A percentile compares a stretch with the other conserved stretches of the same genome.
phyloP scores from a whole-genome alignment of 2,888 invertebrate species.

The Acanthopleura granulata region DNA sequence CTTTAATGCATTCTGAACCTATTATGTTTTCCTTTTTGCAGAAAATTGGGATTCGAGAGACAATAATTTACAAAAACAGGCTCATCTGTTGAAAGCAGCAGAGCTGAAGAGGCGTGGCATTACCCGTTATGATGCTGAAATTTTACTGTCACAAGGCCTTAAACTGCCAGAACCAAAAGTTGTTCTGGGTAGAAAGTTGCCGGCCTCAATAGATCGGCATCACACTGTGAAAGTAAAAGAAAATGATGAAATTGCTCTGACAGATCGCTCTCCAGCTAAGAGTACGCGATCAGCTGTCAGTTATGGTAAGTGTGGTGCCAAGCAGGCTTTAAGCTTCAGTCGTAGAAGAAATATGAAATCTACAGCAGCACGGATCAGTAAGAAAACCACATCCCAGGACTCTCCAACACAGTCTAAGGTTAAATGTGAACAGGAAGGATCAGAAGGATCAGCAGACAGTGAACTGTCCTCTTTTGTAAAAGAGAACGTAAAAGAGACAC shows the following conservation, averaged over 20 bases:
- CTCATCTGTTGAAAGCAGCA: conserved; percentile 60
- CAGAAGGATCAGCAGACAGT: neutral
- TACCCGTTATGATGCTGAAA: conserved; percentile 67
- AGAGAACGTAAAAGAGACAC: neutral
- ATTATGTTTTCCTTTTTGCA: conserved; percentile 26
- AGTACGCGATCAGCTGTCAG: conserved; percentile 8
- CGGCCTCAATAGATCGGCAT: conserved; percentile 20
- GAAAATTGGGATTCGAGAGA: conserved; percentile 64
- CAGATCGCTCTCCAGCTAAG: conserved; percentile 8
- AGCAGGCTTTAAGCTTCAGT: neutral
- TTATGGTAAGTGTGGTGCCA: neutral
- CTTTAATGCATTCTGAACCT: neutral
- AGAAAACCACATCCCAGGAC: neutral
- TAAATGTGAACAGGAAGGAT: neutral
- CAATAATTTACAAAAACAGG: conserved; percentile 61
- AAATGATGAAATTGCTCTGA: neutral
- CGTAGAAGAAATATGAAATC: neutral
- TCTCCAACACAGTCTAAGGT: neutral
- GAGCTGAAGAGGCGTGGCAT: conserved; percentile 65
- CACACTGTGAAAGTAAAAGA: conserved; percentile 24
- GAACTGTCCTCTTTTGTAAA: neutral
- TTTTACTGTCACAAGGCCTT: conserved; percentile 62
- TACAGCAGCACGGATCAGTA: neutral
- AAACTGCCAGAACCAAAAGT: conserved; percentile 57
- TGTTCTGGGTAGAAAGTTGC: conserved; percentile 31